phyloP scores from a whole-genome alignment of 1,140 invertebrate species.

The Drosophila mojavensis region DNA sequence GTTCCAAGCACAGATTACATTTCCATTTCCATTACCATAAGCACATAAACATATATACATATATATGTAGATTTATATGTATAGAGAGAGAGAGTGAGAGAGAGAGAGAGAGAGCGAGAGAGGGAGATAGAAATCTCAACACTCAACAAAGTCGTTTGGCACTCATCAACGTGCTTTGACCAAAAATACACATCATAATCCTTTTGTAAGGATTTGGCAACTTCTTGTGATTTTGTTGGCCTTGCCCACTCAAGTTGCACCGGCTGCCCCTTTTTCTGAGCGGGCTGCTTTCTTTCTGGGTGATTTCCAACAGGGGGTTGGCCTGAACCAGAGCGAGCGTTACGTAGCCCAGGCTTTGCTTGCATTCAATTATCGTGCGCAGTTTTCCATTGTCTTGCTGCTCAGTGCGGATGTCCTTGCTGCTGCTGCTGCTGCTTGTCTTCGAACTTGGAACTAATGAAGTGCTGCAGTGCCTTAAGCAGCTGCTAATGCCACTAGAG shows the following conservation, averaged over 20 bases:
- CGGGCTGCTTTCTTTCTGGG: conserved; percentile 2
- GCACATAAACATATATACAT: not conserved
- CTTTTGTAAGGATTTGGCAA: conserved; percentile 77
- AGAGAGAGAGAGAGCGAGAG: not conserved
- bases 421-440: conserved; percentile 17
- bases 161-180: conserved; percentile 52
- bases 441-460: conserved; percentile 72
- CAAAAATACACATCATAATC: conserved; percentile 82
- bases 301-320: not conserved
- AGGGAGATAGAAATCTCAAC: conserved; percentile 23
- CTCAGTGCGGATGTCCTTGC: conserved; percentile 37
- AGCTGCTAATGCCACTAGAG: conserved; percentile 80
- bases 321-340: not conserved
- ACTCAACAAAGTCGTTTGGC: conserved; percentile 63
- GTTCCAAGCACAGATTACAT: conserved; percentile 8
- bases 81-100: conserved; percentile 30
- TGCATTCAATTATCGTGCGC: conserved; percentile 79
- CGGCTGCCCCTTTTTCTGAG: conserved; percentile 31
- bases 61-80: conserved; percentile 6
- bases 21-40: conserved; percentile 28
- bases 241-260: conserved; percentile 23
- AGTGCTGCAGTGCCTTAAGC: conserved; percentile 81
- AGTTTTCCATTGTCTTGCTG: conserved; percentile 78
- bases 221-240: conserved; percentile 49
- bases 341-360: conserved; percentile 25